phyloP scores from a whole-genome alignment of 2,888 invertebrate species.

The Synanthedon vespiformis region DNA sequence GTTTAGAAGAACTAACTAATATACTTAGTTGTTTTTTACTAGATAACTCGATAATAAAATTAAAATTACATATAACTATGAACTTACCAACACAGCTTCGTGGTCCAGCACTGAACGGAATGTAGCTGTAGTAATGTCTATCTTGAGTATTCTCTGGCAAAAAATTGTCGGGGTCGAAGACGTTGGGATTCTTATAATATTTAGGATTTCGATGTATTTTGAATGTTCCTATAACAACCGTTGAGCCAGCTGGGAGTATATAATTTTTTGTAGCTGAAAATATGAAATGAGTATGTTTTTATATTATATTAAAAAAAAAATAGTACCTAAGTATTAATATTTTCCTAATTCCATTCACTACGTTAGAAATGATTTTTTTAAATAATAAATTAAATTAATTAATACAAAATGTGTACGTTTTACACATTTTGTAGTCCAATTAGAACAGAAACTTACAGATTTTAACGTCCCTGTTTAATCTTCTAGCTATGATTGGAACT shows the following conservation, averaged over 20 bases:
- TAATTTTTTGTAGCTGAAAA: constrained; percentile 72
- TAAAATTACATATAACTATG: background rate
- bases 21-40: too few species aligned
- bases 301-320: too few species aligned
- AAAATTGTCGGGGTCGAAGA: constrained; percentile 84
- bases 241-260: constrained; percentile 76
- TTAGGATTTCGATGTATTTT: constrained; percentile 76
- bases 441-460: constrained; percentile 52
- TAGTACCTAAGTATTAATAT: background rate
- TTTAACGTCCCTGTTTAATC: constrained; percentile 76
- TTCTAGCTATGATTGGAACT: constrained; percentile 81
- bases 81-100: constrained; percentile 80
- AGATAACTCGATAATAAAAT: too few species aligned
- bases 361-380: too few species aligned
- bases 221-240: constrained; percentile 75
- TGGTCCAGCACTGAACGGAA: constrained; percentile 86
- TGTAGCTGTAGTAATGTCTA: constrained; percentile 82
- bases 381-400: too few species aligned
- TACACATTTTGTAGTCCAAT: too few species aligned
- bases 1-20: too few species aligned
- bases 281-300: background rate
- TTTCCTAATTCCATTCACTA: too few species aligned
- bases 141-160: constrained; percentile 79
- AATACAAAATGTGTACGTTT: too few species aligned
- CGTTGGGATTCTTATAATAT: constrained; percentile 77